Base-by-base conservation (phyloP, 2,888 invertebrate genomes). In the Drosophila fungiperda region DNA sequence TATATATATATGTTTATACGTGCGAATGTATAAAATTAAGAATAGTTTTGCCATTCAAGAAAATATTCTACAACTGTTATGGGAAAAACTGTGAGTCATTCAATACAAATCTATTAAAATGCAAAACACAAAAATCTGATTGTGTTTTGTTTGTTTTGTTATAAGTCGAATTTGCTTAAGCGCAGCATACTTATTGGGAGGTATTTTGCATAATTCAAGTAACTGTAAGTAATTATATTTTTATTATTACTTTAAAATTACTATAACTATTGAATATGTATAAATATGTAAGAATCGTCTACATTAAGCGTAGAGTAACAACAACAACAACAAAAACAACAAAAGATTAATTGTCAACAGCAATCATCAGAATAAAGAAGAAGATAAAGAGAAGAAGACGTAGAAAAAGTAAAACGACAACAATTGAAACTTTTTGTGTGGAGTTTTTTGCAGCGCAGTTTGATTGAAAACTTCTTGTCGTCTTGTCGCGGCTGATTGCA, bases 391-490 rank as follows among this genome's bases (percentile, higher is more conserved):
- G 11, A 38, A 23, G 9, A 53, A 54, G 4, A 36, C 9, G 35
- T 6, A 53, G 8, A 20, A 11, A 23, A 26, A 12, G 26, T 55
- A 36, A 54, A 53, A 38, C 68, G 59, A 68, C 40, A 72, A 71
- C 55, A 66, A 67, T 72, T 60, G 54, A 58, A 66, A 78, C 58
- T 59, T 59, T 78, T 26, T 54, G 12, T 36, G 54, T 48, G 35
- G 32, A 52, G 40, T 55, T 68, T 68, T 76, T 72, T 63, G 66
- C 73, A 72, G 42, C 35, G 49, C 57, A 55, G 40, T 74, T 67
- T 77, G 77, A 77, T 77, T 77, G 80, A 77, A 79, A 79, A 79
- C 33, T 79, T 79, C 70, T 77, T 74, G 79, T 73, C 73, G 68
- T 72, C 58, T 74, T 76, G 74, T 69, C 76, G 76, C 70, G 59